Evolutionary conservation across 2,797 vertebrate genomes (phyloP), one percentile per base, ranked within the genome.

Genomic region (Eulemur rubriventer): DNA sequence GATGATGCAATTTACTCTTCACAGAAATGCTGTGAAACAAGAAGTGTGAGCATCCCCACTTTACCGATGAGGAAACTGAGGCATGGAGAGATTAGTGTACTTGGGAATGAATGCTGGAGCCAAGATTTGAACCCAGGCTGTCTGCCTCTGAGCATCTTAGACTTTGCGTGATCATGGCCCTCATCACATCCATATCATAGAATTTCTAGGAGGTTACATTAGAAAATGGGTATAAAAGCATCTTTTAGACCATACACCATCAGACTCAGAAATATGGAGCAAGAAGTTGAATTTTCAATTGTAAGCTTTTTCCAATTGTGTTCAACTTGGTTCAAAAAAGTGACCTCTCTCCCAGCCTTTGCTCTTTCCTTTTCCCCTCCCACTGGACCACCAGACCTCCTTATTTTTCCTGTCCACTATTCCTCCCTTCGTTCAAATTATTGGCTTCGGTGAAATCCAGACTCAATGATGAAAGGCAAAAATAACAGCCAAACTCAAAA

Each of bases 401-500:
- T 50, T 33, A 9, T 20, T 24, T 65, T 20, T 43, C 28, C 41
- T 33, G 48, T 78, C 38, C 22, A 28, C 1, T 35, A 10, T 78
- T 6, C 24, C 2, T 94, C 4, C 7, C 24, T 83, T 35, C 55
- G 16, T 41, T 94, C 96, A 92, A 75, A 86, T 61, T 59, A 22
- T 20, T 75, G 1, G 57, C 61, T 85, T 87, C 69, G 76, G 70
- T 91, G 75, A 90, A 95, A 97, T 92, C 95, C 50, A 90, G 92
- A 97, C 61, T 95, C 65, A 18, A 94, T 69, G 24, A 75, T 3
- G 26, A 90, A 81, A 57, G 76, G 86, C 95, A 96, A 96, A 96
- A 91, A 14, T 82, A 70, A 92, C 80, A 97, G 85, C 84, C 97
- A 84, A 90, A 97, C 95, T 98, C 97, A 97, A 98, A 98, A 98